Conservation (phyloP, 1,140 invertebrate genomes). For the Heliconius himera region DNA sequence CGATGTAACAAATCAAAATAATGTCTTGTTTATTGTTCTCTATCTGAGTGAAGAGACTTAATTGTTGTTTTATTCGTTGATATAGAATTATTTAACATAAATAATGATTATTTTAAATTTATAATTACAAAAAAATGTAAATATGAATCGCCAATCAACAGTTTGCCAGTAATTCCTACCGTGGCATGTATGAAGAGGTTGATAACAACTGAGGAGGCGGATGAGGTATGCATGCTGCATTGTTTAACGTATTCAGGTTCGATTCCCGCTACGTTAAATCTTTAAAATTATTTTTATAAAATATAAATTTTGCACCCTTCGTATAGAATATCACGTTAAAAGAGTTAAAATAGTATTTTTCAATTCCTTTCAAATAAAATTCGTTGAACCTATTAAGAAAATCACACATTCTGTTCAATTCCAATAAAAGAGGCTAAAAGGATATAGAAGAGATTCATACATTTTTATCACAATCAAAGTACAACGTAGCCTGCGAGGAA, state of each 20-base stretch:
- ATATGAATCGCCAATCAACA: no score
- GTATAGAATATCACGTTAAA: neutral
- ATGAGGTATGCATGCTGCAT: no score
- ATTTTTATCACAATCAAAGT: neutral
- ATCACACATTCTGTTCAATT: neutral
- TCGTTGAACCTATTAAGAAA: neutral
- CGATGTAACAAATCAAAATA: slow-evolving; percentile 3
- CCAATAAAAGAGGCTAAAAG: neutral
- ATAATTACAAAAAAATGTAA: no score
- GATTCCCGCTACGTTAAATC: neutral
- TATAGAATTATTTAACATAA: no score
- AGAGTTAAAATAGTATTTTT: neutral
- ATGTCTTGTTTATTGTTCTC: no score
- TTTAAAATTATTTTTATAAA: neutral
- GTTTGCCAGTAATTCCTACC: no score
- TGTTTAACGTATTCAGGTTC: no score
- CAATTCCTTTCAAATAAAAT: neutral
- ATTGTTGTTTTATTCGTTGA: neutral
- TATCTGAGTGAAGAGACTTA: neutral
- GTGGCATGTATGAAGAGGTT: no score
- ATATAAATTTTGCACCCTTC: no score
- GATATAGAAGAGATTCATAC: neutral
- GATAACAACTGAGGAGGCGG: no score
- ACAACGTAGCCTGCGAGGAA: neutral
- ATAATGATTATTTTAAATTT: no score